A percentile compares a stretch with the other conserved stretches of the same genome.
Conservation (phyloP, 2,113 vertebrate genomes). For the Cinclus cinclus region DNA sequence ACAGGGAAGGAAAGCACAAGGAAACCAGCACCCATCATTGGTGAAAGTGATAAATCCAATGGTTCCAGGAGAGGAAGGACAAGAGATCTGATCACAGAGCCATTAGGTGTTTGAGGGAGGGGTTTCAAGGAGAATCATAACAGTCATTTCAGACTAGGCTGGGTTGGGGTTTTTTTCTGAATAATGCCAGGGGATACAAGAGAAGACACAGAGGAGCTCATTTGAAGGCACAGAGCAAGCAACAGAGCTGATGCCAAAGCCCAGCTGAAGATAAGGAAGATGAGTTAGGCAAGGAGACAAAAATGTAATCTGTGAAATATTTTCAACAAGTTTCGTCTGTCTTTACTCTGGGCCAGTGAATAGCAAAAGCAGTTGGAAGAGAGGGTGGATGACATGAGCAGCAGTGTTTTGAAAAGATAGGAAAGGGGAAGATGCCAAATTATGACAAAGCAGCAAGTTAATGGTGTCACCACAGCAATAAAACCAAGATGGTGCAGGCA, state of each 20-base stretch:
- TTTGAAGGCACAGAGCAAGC: not conserved
- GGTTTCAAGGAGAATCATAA: not conserved
- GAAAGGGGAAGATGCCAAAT: not conserved
- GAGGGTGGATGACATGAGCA: not conserved
- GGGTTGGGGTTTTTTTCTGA: not conserved
- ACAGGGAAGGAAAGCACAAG: not conserved
- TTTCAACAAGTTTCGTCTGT: not conserved
- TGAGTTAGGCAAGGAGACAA: not conserved
- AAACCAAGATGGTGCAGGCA: not conserved
- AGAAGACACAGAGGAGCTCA: not conserved
- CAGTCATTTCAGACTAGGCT: not conserved
- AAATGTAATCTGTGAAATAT: not conserved
- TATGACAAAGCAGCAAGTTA: not conserved
- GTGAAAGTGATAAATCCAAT: not conserved
- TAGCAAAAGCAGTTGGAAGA: not conserved
- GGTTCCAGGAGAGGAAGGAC: not conserved
- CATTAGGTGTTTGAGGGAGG: not conserved
- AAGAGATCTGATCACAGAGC: not conserved
- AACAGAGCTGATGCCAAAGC: not conserved
- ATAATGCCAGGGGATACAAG: not conserved
- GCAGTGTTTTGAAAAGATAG: not conserved
- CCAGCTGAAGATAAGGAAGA: accelerated
- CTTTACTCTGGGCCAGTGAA: not conserved
- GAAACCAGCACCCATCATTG: not conserved
- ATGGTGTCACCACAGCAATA: not conserved